Evolutionary conservation across 2,113 vertebrate species (phyloP), one percentile per base, ranked within the genome.

Genomic region (Podarcis cretensis): DNA sequence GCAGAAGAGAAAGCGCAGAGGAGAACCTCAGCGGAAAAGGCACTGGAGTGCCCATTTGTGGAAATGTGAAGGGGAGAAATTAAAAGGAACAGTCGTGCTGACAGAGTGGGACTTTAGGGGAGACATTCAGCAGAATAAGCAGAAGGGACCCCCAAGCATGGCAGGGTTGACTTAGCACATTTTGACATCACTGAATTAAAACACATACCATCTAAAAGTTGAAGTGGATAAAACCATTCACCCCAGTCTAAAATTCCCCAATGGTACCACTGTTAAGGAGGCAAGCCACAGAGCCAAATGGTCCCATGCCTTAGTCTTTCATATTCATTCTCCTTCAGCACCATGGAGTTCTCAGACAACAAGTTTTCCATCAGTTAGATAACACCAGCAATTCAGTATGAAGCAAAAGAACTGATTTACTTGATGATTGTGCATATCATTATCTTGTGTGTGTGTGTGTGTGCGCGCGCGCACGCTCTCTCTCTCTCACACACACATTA

Each of bases 301-400:
- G 16, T 71, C 30, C 30, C 12, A 30, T n/a, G 30, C 12, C 25
- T 69, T 12, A 69, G 68, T 16, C 32, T 21, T 74, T 18, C 16
- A 30, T 74, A 18, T 74, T 32, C 13, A 5, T 18, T 16, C 12
- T 74, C 71, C 32, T 5, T 18, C 10, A 20, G 30, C 76, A 48
- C 9, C 40, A 54, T 48, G 74, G 71, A 90, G 59, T 25, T 90
- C 84, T 86, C 43, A 69, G 88, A 71, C 82, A 92, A 87, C n/a
- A 79, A 20, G 57, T 74, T 3, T 66, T 92, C 78, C 84, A 32
- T 83, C 73, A 83, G 68, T 69, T 40, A 16, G 6, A 90, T 73
- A 73, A 94, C 73, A 48, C 25, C 86, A 4, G 57, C 65, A 63
- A 81, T 20, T 91, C 80, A 69, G 89, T 43, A 18, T 89, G 69